Evolutionary conservation across 2,113 vertebrate genomes (phyloP).

Genomic region (Actenoides lindsayi): DNA sequence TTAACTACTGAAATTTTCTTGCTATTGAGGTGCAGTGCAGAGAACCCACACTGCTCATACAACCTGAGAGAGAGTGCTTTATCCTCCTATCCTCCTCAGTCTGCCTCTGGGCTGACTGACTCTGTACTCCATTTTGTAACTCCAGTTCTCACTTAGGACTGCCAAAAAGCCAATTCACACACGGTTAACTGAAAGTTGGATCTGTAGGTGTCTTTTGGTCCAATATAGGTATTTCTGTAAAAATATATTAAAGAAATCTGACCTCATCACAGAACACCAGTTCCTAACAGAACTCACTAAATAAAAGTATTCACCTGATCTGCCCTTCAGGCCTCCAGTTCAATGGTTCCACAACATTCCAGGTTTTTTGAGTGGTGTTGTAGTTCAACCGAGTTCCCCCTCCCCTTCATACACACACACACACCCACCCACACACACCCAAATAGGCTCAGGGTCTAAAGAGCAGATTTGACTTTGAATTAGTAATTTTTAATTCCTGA

Average conservation of each 20-base stretch:
- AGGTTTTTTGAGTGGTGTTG: neutral
- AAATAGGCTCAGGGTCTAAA: neutral
- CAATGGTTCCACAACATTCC: neutral
- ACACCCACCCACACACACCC: accelerated
- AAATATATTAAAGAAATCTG: neutral
- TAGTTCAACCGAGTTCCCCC: neutral
- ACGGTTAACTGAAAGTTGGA: neutral
- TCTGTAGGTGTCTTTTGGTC: neutral
- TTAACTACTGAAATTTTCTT: neutral
- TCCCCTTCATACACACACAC: too few relatives aligned
- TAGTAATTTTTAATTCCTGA: neutral
- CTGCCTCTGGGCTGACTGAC: neutral
- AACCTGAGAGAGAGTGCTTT: neutral
- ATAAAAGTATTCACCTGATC: neutral
- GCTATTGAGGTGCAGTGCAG: neutral
- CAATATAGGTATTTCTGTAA: neutral
- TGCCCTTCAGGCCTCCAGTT: neutral
- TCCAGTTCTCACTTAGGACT: neutral
- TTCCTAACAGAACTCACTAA: neutral
- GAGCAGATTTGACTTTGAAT: neutral
- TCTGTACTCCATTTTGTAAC: neutral
- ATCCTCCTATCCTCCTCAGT: neutral
- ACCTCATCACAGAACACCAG: neutral
- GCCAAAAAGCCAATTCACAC: neutral
- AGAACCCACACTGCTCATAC: neutral